These are phyloP conservation scores for Aviceda subcristata DNA, from an alignment of 2,113 vertebrate species.

Conservation along the genomic window DNA sequence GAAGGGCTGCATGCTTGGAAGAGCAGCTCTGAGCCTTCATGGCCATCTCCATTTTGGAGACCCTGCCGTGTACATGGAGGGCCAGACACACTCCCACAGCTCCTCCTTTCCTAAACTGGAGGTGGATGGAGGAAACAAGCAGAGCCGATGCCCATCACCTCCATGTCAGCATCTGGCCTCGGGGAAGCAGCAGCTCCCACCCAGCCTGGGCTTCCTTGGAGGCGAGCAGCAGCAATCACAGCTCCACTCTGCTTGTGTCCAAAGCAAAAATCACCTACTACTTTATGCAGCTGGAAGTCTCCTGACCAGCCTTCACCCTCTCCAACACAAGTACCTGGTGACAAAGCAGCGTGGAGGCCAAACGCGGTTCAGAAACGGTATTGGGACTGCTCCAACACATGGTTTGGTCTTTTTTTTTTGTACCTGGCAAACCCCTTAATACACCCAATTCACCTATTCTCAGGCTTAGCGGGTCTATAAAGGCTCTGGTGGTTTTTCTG, in stretches of 20 bases:
- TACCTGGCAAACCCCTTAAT: not conserved
- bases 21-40: not conserved
- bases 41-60: not conserved
- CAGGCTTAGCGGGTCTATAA: not conserved
- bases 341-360: not conserved
- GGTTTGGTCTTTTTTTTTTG: too few species aligned
- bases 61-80: fast-evolving
- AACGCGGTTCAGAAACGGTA: fast-evolving
- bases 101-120: not conserved
- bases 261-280: not conserved
- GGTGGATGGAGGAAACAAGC: not conserved
- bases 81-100: not conserved
- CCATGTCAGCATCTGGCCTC: not conserved
- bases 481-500: not conserved
- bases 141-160: not conserved
- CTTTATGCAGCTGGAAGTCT: not conserved
- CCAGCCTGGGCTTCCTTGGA: not conserved
- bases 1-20: not conserved
- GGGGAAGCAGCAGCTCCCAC: not conserved
- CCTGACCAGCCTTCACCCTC: not conserved
- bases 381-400: not conserved
- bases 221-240: not conserved
- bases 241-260: not conserved
- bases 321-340: fast-evolving
- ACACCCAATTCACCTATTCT: not conserved